Conservation (phyloP, 2,888 invertebrate genomes). For the Syrista parreyssii region DNA sequence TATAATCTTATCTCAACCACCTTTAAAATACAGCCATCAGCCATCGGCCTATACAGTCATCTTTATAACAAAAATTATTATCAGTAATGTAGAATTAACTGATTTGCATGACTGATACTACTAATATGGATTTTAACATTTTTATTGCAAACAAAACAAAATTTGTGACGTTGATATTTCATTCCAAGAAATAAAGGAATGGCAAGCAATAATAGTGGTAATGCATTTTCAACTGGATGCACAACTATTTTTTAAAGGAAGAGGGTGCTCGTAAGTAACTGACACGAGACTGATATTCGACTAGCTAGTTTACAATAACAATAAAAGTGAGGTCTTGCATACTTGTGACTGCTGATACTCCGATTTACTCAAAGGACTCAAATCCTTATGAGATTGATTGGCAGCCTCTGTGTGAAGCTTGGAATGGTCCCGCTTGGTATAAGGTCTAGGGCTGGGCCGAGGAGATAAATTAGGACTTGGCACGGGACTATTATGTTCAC, state of each 20-base stretch:
- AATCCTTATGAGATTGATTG: slow-evolving; percentile 39
- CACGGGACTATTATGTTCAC: slow-evolving; percentile 62
- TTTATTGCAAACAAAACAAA: background rate
- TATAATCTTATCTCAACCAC: background rate
- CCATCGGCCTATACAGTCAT: background rate
- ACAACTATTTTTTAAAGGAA: background rate
- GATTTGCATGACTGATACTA: background rate
- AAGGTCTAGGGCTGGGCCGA: slow-evolving; percentile 65
- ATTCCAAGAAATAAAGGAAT: background rate
- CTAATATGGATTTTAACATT: background rate
- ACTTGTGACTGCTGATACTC: slow-evolving; percentile 51
- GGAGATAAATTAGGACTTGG: slow-evolving; percentile 70
- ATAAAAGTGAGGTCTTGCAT: background rate
- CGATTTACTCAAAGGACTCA: slow-evolving; percentile 35
- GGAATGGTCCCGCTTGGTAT: slow-evolving; percentile 42
- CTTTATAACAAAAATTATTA: background rate
- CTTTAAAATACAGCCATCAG: background rate
- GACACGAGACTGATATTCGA: background rate
- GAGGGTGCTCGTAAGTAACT: background rate
- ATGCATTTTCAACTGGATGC: background rate
- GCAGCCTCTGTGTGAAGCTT: slow-evolving; percentile 40
- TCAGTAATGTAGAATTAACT: background rate
- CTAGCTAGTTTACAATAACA: background rate
- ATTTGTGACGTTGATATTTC: background rate
- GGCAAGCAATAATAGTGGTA: background rate